Evolutionary conservation across 2,888 invertebrate species (phyloP).

Genomic region (Dendrolimus houi): DNA sequence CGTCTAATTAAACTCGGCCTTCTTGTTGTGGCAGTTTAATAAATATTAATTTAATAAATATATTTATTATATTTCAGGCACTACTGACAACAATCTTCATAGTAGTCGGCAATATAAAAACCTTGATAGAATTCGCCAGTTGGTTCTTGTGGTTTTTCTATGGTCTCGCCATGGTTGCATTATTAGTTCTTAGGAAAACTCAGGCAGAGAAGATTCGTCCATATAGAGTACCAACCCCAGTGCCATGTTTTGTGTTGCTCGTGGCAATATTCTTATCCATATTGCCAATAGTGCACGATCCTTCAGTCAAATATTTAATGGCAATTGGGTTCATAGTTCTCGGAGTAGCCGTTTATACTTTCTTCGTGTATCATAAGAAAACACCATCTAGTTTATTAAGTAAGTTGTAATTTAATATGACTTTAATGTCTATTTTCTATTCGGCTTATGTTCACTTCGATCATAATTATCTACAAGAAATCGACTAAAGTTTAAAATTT

Average conservation of each 20-base stretch:
- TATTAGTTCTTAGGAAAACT: slow-evolving; percentile 83
- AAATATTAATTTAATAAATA: background rate
- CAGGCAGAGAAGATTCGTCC: slow-evolving; percentile 81
- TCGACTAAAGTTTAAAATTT: too few species aligned
- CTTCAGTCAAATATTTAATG: slow-evolving; percentile 85
- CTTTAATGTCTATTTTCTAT: too few species aligned
- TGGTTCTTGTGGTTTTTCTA: slow-evolving; percentile 94
- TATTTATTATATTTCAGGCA: slow-evolving; percentile 65
- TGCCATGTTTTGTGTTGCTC: slow-evolving; percentile 83
- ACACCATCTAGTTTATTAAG: slow-evolving; percentile 78
- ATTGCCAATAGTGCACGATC: slow-evolving; percentile 84
- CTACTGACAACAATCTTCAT: slow-evolving; percentile 83
- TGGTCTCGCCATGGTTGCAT: slow-evolving; percentile 86
- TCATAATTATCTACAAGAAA: too few species aligned
- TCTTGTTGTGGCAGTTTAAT: too few species aligned
- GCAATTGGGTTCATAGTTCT: slow-evolving; percentile 82
- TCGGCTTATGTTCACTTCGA: too few species aligned
- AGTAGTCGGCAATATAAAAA: slow-evolving; percentile 82
- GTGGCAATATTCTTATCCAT: slow-evolving; percentile 84
- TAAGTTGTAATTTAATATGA: slow-evolving; percentile 48
- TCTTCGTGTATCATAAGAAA: slow-evolving; percentile 83
- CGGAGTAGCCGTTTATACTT: slow-evolving; percentile 83
- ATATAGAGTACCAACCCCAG: slow-evolving; percentile 82
- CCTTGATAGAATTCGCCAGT: slow-evolving; percentile 89
- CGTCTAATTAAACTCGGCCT: too few species aligned